Percentiles rank a stretch among this genome's conserved stretches.
These are phyloP conservation scores for Sipunculus nudus DNA, from an alignment of 2,888 invertebrate species.

Conservation along the genomic window DNA sequence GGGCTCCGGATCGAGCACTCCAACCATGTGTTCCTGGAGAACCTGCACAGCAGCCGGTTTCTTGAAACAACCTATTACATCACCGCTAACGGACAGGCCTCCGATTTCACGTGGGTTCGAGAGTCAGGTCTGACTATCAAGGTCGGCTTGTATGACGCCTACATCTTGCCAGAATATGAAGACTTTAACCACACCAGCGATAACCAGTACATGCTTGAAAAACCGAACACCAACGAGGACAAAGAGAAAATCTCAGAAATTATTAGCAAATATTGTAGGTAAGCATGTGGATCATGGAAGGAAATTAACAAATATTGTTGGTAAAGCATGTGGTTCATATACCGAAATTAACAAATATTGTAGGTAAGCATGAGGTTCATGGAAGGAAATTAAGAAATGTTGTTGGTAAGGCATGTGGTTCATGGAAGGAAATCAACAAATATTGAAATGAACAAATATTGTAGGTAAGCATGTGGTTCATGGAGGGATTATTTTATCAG, in stretches of 20 bases:
- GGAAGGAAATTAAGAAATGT: no score
- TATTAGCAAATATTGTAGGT: constrained; percentile 59
- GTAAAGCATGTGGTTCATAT: no score
- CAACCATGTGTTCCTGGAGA: constrained; percentile 59
- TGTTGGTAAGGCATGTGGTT: no score
- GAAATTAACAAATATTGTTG: not conserved
- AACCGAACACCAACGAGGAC: constrained; percentile 39
- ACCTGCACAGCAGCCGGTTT: constrained; percentile 46
- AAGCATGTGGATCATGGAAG: no score
- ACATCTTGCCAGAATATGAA: constrained; percentile 59
- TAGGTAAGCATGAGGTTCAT: no score
- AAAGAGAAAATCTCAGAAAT: constrained; percentile 47
- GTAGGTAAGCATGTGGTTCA: no score
- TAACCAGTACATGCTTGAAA: constrained; percentile 45
- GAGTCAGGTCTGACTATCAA: constrained; percentile 51
- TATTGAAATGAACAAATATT: no score
- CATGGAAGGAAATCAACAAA: no score
- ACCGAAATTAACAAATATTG: no score
- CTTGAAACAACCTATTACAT: constrained; percentile 53
- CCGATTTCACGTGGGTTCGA: constrained; percentile 56
- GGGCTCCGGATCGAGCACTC: constrained; percentile 44
- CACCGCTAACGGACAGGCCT: constrained; percentile 54
- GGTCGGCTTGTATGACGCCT: constrained; percentile 54
- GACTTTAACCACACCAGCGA: constrained; percentile 58
- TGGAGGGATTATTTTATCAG: no score